phyloP scores from a whole-genome alignment of 2,888 invertebrate species.

The Troides aeacus region DNA sequence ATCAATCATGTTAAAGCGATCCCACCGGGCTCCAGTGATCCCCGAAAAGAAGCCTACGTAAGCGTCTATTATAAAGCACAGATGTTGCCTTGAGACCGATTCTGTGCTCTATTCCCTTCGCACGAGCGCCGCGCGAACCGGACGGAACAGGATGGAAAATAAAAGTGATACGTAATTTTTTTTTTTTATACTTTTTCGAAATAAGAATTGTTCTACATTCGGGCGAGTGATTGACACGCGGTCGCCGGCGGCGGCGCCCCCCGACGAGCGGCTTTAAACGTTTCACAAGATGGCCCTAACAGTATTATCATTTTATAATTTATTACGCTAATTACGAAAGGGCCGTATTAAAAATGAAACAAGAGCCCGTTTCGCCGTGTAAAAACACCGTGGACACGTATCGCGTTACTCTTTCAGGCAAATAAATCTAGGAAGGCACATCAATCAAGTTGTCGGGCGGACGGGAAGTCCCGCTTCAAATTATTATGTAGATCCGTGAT shows the following conservation, averaged over 20 bases:
- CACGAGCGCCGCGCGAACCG: conserved; percentile 41
- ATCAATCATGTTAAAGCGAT: conserved; percentile 80
- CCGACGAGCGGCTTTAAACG: conserved; percentile 69
- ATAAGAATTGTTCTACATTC: conserved; percentile 79
- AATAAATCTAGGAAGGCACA: conserved; percentile 76
- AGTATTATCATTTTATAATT: conserved; percentile 79
- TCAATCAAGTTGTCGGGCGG: conserved; percentile 78
- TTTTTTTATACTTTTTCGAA: conserved; percentile 71
- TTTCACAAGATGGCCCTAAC: conserved; percentile 75
- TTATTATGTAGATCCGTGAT: conserved; percentile 77
- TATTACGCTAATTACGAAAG: conserved; percentile 79
- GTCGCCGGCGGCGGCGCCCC: conserved; percentile 71
- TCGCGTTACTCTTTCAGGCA: conserved; percentile 66
- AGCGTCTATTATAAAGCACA: conserved; percentile 79
- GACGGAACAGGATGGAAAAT: conserved; percentile 60
- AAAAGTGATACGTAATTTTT: conserved; percentile 62
- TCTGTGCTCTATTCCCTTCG: conserved; percentile 57
- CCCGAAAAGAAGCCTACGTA: conserved; percentile 79
- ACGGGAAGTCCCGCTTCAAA: conserved; percentile 70
- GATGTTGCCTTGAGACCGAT: conserved; percentile 76
- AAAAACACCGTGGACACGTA: conserved; percentile 54
- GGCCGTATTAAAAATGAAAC: conserved; percentile 75
- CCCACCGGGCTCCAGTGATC: conserved; percentile 75
- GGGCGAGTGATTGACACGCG: conserved; percentile 78
- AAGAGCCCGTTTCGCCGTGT: conserved; percentile 49